A percentile compares a stretch with the other conserved stretches of the same genome.
phyloP scores from a whole-genome alignment of 2,888 invertebrate genomes.

The Erebia aethiops region DNA sequence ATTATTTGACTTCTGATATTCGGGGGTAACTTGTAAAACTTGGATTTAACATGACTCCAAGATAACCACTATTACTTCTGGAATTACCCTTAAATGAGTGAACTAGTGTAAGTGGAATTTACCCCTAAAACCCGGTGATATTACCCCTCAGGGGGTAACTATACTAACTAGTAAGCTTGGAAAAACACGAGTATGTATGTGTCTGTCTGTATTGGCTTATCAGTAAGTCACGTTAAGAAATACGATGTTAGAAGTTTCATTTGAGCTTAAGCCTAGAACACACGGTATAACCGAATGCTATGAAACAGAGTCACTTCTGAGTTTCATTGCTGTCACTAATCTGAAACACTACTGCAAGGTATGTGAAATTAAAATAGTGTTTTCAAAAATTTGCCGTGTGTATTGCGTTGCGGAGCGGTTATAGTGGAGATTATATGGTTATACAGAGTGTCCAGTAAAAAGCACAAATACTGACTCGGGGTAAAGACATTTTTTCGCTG shows the following conservation, averaged over 20 bases:
- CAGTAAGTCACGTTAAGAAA: not conserved
- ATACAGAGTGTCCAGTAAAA: constrained; percentile 1
- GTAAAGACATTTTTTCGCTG: no score
- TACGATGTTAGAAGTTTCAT: not conserved
- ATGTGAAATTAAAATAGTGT: no score
- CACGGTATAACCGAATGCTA: not conserved
- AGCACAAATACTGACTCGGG: no score
- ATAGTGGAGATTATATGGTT: not conserved
- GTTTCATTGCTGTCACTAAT: no score
- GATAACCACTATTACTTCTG: not conserved
- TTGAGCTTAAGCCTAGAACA: constrained; percentile 11
- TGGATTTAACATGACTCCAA: no score
- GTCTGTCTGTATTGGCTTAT: not conserved
- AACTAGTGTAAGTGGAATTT: constrained; percentile 19
- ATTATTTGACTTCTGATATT: no score
- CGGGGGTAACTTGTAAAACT: not conserved
- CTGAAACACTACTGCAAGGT: no score
- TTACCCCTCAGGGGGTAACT: not conserved
- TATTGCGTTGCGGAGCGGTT: not conserved
- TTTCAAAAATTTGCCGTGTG: not conserved
- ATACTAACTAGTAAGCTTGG: no score
- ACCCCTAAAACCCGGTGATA: not conserved
- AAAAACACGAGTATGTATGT: no score
- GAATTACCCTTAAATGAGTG: constrained; percentile 21
- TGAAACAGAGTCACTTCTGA: not conserved